These are phyloP conservation scores for Potorous gilbertii DNA, from an alignment of 2,797 vertebrate species.

Conservation along the genomic window DNA sequence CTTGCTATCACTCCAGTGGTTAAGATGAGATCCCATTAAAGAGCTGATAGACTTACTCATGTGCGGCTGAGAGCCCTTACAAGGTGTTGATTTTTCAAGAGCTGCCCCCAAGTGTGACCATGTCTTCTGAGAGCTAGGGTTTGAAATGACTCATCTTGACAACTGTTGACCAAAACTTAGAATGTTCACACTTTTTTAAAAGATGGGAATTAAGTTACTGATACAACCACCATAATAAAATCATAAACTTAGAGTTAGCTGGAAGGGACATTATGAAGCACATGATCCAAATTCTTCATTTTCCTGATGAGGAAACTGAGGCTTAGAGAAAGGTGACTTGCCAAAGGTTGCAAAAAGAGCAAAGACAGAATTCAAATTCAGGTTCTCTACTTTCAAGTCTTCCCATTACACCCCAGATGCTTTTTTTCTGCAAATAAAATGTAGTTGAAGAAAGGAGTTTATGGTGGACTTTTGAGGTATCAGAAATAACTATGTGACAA, in stretches of 20 bases:
- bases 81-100: slow-evolving; percentile 28
- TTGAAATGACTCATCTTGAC: not conserved
- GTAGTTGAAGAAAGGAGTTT: not conserved
- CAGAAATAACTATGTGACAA: slow-evolving; percentile 5
- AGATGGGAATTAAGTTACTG: not conserved
- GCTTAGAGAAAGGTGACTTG: not conserved
- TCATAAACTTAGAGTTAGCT: not conserved
- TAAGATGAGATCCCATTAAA: slow-evolving; percentile 2
- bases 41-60: not conserved
- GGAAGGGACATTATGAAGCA: not conserved
- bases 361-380: not conserved
- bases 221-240: not conserved
- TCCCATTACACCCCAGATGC: not conserved
- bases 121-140: not conserved
- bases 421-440: not conserved
- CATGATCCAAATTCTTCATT: not conserved
- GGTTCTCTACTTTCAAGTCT: not conserved
- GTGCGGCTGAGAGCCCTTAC: not conserved
- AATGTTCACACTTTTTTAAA: not conserved
- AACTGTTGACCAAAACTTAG: not conserved
- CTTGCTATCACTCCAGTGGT: not conserved
- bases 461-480: not conserved
- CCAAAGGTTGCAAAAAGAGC: not conserved
- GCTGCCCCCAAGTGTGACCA: not conserved
- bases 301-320: not conserved